Conservation (phyloP, 2,113 vertebrate genomes). For the Chauna torquata region DNA sequence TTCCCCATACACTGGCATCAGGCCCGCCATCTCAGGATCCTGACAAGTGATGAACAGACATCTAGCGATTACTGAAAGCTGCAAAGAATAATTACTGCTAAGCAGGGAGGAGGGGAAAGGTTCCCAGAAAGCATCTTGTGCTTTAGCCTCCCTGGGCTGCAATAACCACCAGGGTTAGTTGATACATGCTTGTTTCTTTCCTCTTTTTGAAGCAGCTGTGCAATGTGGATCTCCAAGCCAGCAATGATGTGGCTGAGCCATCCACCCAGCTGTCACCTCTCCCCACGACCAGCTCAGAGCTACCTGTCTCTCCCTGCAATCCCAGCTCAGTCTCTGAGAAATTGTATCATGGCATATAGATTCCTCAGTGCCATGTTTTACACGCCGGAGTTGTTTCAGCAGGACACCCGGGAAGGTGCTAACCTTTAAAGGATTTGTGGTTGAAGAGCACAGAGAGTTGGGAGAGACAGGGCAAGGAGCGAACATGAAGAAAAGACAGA, state of each 20-base stretch:
- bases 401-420: background rate
- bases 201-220: background rate
- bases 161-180: background rate
- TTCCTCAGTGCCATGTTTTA: background rate
- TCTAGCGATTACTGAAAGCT: background rate
- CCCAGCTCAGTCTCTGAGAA: background rate
- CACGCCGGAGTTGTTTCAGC: background rate
- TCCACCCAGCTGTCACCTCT: background rate
- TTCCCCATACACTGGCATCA: background rate
- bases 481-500: conserved; percentile 64
- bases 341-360: accelerated
- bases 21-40: background rate
- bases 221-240: background rate
- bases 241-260: accelerated
- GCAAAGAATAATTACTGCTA: background rate
- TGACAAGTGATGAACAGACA: background rate
- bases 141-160: background rate
- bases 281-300: background rate
- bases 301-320: background rate
- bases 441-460: conserved; percentile 42
- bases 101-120: background rate
- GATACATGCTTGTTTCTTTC: background rate
- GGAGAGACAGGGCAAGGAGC: conserved; percentile 52
- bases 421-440: conserved; percentile 13
- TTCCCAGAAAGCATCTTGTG: background rate